Conservation (phyloP, 37 sponge, comb jelly and placozoan species). For the Beroe forskalii region DNA sequence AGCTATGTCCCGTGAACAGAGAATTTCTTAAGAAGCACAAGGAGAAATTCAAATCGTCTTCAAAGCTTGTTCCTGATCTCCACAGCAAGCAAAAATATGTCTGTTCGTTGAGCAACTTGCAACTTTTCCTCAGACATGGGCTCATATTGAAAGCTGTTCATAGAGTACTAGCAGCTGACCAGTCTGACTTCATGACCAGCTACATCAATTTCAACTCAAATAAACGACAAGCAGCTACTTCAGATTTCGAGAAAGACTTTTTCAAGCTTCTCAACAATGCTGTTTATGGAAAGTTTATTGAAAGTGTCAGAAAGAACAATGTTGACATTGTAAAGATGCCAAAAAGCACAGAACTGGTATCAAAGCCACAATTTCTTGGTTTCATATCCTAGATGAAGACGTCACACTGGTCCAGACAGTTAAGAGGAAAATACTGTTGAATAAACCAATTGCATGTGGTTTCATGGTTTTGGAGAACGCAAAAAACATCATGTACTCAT, state of each 20-base stretch:
- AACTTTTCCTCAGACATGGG: neutral
- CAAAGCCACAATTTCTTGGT: constrained; percentile 43
- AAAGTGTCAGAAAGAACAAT: neutral
- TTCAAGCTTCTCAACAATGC: neutral
- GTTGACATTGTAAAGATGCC: neutral
- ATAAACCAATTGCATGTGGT: constrained; percentile 40
- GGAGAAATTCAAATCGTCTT: neutral
- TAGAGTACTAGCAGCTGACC: constrained; percentile 1
- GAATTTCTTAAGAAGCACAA: neutral
- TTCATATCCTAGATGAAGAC: constrained; percentile 7
- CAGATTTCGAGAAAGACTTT: constrained; percentile 6
- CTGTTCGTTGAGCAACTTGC: neutral
- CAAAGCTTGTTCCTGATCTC: constrained; percentile 7
- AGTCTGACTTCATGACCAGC: neutral
- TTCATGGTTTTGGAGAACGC: no score
- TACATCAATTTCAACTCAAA: constrained; percentile 4
- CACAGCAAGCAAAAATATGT: neutral
- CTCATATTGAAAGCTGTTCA: neutral
- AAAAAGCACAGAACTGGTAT: neutral
- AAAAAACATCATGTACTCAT: no score
- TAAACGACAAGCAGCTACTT: neutral
- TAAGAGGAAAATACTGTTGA: neutral
- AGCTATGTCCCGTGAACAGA: neutral
- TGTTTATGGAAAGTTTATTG: constrained; percentile 38
- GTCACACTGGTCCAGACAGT: neutral